phyloP scores from a whole-genome alignment of 2,888 invertebrate species.

The Dynastes hyllus region DNA sequence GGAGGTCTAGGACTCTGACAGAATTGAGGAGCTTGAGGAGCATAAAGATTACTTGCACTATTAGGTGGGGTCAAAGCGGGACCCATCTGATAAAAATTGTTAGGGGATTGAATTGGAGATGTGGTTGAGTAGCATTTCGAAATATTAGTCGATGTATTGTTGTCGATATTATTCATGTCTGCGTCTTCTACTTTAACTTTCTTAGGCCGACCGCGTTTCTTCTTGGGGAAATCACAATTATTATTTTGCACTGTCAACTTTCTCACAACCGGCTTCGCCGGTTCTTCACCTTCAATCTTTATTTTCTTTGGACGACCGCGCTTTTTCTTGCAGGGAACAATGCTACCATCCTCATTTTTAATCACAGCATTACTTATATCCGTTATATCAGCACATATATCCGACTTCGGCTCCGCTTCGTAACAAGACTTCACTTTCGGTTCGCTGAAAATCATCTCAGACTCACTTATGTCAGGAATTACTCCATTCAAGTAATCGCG shows the following conservation, averaged over 20 bases:
- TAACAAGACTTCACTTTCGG: constrained; percentile 79
- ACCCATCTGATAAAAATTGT: constrained; percentile 70
- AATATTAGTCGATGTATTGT: constrained; percentile 70
- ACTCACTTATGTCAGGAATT: constrained; percentile 87
- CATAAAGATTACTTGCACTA: constrained; percentile 67
- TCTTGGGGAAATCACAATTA: constrained; percentile 82
- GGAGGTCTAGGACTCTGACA: constrained; percentile 67
- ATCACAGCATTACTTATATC: constrained; percentile 72
- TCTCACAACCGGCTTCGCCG: constrained; percentile 71
- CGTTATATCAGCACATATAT: constrained; percentile 69
- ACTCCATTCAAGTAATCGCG: constrained; percentile 94
- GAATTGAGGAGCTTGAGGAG: constrained; percentile 65
- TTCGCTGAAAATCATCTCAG: constrained; percentile 89
- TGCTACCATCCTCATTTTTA: constrained; percentile 77
- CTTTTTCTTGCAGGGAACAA: constrained; percentile 87
- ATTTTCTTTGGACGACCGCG: constrained; percentile 93
- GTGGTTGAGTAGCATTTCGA: constrained; percentile 72
- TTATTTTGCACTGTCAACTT: constrained; percentile 69
- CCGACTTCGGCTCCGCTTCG: constrained; percentile 74
- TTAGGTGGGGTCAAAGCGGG: constrained; percentile 69
- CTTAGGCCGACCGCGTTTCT: constrained; percentile 91
- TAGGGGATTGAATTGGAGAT: constrained; percentile 73
- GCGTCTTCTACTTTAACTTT: constrained; percentile 77
- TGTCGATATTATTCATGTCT: constrained; percentile 60
- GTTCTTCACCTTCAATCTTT: constrained; percentile 80